Evolutionary conservation across 2,888 invertebrate species (phyloP).

Genomic region (Pegoplata infirma): DNA sequence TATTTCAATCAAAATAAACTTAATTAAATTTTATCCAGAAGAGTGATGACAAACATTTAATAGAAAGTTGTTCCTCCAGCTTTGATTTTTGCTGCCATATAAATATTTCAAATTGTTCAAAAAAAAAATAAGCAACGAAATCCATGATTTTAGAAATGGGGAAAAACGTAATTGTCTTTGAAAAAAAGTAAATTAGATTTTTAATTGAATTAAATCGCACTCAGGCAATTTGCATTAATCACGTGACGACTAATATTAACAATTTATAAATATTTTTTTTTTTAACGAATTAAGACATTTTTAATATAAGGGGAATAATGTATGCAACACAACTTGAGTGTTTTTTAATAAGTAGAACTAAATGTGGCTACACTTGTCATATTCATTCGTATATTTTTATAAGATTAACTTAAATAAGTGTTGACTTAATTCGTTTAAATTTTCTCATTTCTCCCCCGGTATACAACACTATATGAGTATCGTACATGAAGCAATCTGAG

Average conservation of each 20-base stretch:
- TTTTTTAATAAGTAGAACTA: neutral
- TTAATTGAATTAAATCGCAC: neutral
- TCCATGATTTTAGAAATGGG: neutral
- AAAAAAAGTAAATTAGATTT: neutral
- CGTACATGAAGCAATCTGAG: too few species aligned
- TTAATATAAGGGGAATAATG: neutral
- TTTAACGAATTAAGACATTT: neutral
- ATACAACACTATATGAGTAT: neutral
- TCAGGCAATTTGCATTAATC: neutral
- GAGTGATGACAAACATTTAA: neutral
- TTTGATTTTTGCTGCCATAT: neutral
- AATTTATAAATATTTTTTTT: neutral
- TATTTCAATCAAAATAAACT: too few species aligned
- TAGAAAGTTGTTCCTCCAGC: neutral
- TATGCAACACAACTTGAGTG: neutral
- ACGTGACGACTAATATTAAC: neutral
- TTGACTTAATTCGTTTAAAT: slow-evolving; percentile 43
- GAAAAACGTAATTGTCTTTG: neutral
- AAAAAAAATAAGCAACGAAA: neutral
- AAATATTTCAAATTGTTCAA: neutral
- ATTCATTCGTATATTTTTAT: slow-evolving; percentile 1
- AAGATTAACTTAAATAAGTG: slow-evolving; percentile 38
- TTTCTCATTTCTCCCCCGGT: neutral
- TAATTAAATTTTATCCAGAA: neutral
- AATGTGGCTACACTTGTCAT: neutral